A percentile compares a stretch with the other conserved stretches of the same genome.
These are phyloP conservation scores for Eubucco bourcierii DNA, from an alignment of 2,113 vertebrate species.

Conservation along the genomic window DNA sequence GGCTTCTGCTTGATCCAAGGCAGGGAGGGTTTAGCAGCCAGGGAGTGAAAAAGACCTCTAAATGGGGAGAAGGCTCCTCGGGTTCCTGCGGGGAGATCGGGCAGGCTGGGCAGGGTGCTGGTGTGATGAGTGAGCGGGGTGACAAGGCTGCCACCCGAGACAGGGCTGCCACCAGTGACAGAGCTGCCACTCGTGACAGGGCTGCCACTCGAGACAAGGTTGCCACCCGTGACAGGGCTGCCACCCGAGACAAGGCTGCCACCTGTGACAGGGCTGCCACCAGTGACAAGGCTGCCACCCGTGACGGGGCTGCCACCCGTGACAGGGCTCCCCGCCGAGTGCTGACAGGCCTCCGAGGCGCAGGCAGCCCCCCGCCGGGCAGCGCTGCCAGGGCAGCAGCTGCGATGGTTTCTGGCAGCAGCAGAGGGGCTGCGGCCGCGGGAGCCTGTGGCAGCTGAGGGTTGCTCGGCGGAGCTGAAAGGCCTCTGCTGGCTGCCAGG, in stretches of 20 bases:
- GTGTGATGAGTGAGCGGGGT: neutral
- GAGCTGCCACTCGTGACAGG: neutral
- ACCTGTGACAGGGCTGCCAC: neutral
- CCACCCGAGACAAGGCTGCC: neutral
- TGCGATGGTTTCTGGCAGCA: neutral
- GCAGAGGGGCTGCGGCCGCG: neutral
- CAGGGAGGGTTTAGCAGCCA: neutral
- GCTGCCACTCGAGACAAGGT: neutral
- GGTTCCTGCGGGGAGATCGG: neutral
- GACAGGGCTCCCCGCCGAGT: neutral
- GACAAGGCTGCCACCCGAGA: neutral
- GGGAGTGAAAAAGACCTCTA: neutral
- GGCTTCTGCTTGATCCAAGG: neutral
- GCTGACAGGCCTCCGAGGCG: conserved; percentile 43
- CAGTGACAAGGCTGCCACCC: neutral
- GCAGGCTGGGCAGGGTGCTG: accelerated
- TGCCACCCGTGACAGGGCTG: neutral
- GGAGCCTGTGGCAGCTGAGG: neutral
- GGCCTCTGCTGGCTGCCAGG: neutral
- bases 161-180: neutral
- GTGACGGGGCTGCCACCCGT: conserved; percentile 36
- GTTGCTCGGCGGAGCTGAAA: accelerated
- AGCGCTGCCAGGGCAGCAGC: neutral
- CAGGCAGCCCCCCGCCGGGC: neutral
- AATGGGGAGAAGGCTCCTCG: neutral